Evolutionary conservation across 1,140 invertebrate genomes (phyloP), one percentile per base, ranked within the genome.

Genomic region (Drosophila biarmipes): DNA sequence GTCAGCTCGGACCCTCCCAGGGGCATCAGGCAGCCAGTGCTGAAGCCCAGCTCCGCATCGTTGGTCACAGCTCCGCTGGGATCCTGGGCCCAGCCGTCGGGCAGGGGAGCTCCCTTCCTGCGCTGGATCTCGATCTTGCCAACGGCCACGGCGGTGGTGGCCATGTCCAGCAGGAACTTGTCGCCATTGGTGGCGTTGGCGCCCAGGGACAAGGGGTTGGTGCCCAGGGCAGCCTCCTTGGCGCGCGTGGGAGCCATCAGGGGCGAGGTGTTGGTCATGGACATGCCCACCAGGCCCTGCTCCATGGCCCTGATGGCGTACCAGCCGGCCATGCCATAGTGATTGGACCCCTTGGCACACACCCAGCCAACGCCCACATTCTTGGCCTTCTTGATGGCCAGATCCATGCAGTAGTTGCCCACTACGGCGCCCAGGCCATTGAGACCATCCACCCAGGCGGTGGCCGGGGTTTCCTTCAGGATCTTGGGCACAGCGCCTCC

Each of bases 261-360:
- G 0, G 98, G 98, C 7, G 97, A 98, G 0, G 97, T 98, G 86
- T 99, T 99, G 2, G 98, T 98, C 89, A 98, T 98, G 17, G 95
- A 95, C 93, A 99, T 95, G 7, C 98, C 98, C 59, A 99, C 94
- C 10, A 98, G 90, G 3, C 95, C 95, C 72, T 95, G 87, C 11
- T 97, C 93, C 48, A 96, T 93, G 0, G 98, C 98, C 87, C 95
- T 94, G 34, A 96, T 92, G 1, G 95, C 94, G 93, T 98, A 99
- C 93, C 95, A 98, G 0, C 97, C 97, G 43, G 97, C 97, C 80
- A 99, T 99, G 1, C 91, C 90, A 14, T 92, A 92, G 15, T 92
- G 90, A 58, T 91, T 92, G 0, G 90, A 92, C 94, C 95, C 94
- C 93, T 96, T 96, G 6, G 96, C 96, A 21, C 94, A 93, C 0